Conservation (phyloP, 2,888 invertebrate species). For the Xestia sexstrigata region DNA sequence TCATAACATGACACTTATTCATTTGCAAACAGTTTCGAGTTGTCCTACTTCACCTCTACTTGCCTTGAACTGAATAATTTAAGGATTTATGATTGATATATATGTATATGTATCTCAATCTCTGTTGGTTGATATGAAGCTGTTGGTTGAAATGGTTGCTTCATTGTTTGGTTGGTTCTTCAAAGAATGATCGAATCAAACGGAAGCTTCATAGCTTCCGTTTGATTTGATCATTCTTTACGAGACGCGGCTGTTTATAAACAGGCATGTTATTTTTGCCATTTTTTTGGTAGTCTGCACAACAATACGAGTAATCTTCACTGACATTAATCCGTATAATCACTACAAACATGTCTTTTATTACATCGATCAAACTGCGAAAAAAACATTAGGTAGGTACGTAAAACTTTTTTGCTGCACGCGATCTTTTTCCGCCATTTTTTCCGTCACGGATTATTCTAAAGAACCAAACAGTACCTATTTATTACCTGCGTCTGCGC, state of each 20-base stretch:
- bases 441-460: conserved; percentile 73
- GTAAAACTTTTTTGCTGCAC: conserved; percentile 31
- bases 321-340: conserved; percentile 47
- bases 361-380: conserved; percentile 12
- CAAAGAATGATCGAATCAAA: too few species aligned
- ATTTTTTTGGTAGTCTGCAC: conserved; percentile 20
- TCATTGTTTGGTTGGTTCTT: too few species aligned
- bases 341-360: conserved; percentile 30
- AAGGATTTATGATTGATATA: too few species aligned
- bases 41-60: neutral
- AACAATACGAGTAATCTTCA: neutral
- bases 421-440: conserved; percentile 25
- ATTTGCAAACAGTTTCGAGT: conserved; percentile 18
- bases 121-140: neutral
- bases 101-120: neutral
- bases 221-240: neutral
- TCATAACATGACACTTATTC: conserved; percentile 36
- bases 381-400: conserved; percentile 24
- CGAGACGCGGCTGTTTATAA: neutral
- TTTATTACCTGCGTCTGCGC: conserved; percentile 57
- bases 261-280: neutral
- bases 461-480: conserved; percentile 69
- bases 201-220: too few species aligned
- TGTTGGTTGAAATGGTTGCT: too few species aligned
- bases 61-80: conserved; percentile 16